Evolutionary conservation across 2,888 invertebrate species (phyloP).

Genomic region (Eurois occulta): DNA sequence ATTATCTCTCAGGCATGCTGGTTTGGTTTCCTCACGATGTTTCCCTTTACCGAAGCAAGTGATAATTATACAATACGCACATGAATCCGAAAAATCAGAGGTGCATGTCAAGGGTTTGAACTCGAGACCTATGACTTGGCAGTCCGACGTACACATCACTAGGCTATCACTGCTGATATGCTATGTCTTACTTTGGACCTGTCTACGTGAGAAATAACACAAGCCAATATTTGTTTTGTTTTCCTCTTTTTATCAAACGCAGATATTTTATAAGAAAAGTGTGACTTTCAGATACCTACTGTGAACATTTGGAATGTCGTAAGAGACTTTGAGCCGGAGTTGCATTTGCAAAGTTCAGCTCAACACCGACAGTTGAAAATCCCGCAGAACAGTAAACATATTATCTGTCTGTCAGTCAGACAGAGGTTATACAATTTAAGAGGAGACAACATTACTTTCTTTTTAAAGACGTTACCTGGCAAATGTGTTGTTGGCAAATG

Average conservation of each 20-base stretch:
- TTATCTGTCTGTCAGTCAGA: slow-evolving; percentile 1
- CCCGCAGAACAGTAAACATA: background rate
- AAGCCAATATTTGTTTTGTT: slow-evolving; percentile 11
- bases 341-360: background rate
- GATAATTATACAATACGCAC: background rate
- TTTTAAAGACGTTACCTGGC: slow-evolving; percentile 9
- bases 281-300: slow-evolving; percentile 10
- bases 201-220: background rate
- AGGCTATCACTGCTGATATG: background rate
- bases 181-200: background rate
- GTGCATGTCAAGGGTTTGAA: background rate
- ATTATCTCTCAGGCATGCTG: background rate
- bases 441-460: slow-evolving; percentile 33
- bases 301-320: background rate
- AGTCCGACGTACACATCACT: background rate
- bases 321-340: background rate
- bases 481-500: slow-evolving; percentile 14
- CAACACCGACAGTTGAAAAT: background rate
- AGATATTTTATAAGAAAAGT: background rate
- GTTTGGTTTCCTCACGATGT: background rate
- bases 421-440: slow-evolving; percentile 30
- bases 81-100: background rate
- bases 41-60: background rate
- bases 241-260: slow-evolving; percentile 23
- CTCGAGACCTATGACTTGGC: background rate